phyloP scores from a whole-genome alignment of 2,888 invertebrate species.

The Carterocephalus palaemon region DNA sequence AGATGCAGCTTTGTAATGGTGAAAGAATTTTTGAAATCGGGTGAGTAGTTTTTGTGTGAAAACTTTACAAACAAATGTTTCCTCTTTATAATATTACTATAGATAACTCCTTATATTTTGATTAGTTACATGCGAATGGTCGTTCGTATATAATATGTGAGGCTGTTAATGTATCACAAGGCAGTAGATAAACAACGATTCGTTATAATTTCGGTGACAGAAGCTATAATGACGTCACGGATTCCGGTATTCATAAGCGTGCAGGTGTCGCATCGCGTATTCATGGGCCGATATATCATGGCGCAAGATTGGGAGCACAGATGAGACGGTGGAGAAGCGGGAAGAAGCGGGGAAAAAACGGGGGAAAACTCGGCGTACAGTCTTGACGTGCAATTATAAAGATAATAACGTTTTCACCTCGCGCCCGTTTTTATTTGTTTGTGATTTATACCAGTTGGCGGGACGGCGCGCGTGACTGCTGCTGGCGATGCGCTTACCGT shows the following conservation, averaged over 20 bases:
- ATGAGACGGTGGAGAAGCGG: constrained; percentile 41
- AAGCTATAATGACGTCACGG: constrained; percentile 54
- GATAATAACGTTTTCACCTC: constrained; percentile 78
- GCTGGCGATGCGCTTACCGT: constrained; percentile 11
- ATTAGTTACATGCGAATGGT: too few relatives aligned
- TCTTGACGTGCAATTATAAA: constrained; percentile 79
- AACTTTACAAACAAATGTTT: too few relatives aligned
- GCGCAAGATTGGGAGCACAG: constrained; percentile 46
- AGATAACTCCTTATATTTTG: too few relatives aligned
- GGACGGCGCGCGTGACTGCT: constrained; percentile 34
- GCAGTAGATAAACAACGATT: constrained; percentile 16
- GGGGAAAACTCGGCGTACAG: constrained; percentile 50
- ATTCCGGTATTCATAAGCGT: constrained; percentile 71
- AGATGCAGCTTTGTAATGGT: too few relatives aligned
- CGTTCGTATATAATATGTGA: too few relatives aligned
- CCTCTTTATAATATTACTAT: too few relatives aligned
- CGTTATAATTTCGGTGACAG: constrained; percentile 22
- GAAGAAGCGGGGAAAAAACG: constrained; percentile 41
- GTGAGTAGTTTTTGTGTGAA: too few relatives aligned
- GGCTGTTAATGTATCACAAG: neutral
- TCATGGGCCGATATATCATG: constrained; percentile 76
- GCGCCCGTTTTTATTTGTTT: constrained; percentile 72
- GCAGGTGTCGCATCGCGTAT: constrained; percentile 76
- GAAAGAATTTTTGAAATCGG: too few relatives aligned
- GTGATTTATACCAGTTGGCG: constrained; percentile 72